Conservation (phyloP, 2,888 invertebrate genomes). For the Pyrrhosoma nymphula region DNA sequence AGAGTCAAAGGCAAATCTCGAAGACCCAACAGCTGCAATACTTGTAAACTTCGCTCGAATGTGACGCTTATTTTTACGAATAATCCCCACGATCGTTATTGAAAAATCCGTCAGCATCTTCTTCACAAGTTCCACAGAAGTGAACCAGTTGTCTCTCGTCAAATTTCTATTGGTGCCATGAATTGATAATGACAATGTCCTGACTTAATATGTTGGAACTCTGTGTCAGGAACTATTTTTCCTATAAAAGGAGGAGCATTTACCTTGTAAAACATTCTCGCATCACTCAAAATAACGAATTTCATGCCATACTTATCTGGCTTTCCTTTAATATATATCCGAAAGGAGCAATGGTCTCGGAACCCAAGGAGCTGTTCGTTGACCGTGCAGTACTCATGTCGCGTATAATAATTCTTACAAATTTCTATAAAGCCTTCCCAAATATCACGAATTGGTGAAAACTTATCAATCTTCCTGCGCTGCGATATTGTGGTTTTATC, state of each 20-base stretch:
- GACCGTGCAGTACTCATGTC: slow-evolving; percentile 68
- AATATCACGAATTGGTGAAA: slow-evolving; percentile 70
- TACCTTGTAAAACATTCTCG: not conserved
- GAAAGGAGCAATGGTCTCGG: slow-evolving; percentile 69
- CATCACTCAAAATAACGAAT: not conserved
- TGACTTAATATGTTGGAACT: slow-evolving; percentile 70
- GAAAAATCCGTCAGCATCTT: slow-evolving; percentile 70
- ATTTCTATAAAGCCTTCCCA: slow-evolving; percentile 70
- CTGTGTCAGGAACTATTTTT: not conserved
- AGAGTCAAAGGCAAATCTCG: not conserved
- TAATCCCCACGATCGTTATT: slow-evolving; percentile 71
- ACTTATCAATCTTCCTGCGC: slow-evolving; percentile 49
- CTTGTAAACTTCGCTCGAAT: not conserved
- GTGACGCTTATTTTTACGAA: slow-evolving; percentile 71
- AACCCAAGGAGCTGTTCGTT: slow-evolving; percentile 70
- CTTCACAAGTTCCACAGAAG: slow-evolving; percentile 70
- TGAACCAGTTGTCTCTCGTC: slow-evolving; percentile 73
- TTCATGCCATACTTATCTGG: slow-evolving; percentile 2
- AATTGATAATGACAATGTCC: slow-evolving; percentile 71
- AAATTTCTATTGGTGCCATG: slow-evolving; percentile 70
- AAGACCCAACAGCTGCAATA: not conserved
- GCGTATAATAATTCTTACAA: slow-evolving; percentile 69
- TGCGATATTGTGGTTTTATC: slow-evolving; percentile 41
- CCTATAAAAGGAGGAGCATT: not conserved
- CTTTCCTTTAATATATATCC: slow-evolving; percentile 56